Conservation (phyloP, 2,797 vertebrate genomes). For the Xyrichtys novacula region DNA sequence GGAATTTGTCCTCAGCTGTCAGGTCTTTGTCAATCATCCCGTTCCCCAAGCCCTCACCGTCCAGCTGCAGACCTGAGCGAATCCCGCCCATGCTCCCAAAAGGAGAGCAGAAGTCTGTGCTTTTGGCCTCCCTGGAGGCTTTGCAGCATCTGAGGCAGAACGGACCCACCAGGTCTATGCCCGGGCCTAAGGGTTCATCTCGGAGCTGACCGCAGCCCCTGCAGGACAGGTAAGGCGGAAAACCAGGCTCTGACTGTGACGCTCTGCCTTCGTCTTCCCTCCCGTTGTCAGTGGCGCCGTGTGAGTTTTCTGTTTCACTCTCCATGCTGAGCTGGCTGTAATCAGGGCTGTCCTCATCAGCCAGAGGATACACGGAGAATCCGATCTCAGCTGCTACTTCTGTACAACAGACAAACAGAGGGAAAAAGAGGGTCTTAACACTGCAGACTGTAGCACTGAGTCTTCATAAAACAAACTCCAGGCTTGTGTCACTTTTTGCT, state of each 20-base stretch:
- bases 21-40: constrained; percentile 53
- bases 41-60: constrained; percentile 48
- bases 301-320: constrained; percentile 88
- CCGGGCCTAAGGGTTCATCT: constrained; percentile 84
- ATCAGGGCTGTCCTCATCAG: constrained; percentile 90
- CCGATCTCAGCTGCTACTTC: constrained; percentile 91
- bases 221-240: constrained; percentile 86
- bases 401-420: constrained; percentile 69
- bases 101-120: constrained; percentile 72
- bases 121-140: constrained; percentile 72
- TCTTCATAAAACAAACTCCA: background rate
- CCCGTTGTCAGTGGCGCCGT: constrained; percentile 65
- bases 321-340: constrained; percentile 91
- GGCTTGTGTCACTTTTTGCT: background rate
- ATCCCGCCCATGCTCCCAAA: constrained; percentile 70
- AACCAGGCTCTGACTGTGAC: constrained; percentile 72
- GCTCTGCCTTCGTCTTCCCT: constrained; percentile 77
- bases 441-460: background rate
- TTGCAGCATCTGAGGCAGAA: constrained; percentile 86
- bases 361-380: constrained; percentile 90
- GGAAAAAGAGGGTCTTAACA: background rate
- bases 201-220: constrained; percentile 89
- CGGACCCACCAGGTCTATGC: constrained; percentile 86
- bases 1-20: constrained; percentile 67
- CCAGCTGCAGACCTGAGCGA: constrained; percentile 49